Base-by-base conservation (phyloP, 2,797 vertebrate species). In the Cossypha niveicapilla region DNA sequence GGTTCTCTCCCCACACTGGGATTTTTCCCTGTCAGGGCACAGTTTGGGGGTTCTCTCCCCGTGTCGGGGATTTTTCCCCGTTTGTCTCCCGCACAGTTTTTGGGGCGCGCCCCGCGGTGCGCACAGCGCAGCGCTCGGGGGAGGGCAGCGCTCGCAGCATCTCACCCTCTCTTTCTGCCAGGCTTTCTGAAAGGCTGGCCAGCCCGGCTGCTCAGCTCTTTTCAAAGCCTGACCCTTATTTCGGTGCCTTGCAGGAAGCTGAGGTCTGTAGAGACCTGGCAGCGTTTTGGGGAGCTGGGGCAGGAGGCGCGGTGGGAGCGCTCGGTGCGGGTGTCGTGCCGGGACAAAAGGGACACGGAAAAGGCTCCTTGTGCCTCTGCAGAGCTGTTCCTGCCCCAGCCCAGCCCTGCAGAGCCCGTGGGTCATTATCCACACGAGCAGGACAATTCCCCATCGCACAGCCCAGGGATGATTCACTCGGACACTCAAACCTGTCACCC, bases 171-270 rank as follows among this genome's bases (percentile, higher is more conserved):
- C 48, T 6, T 11, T 44, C 42, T 90, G 94, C 94, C 96, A 96
- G 86, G 7, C 44, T 89, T 87, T 91, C 86, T 83, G 81, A 93
- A 87, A 87, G 75, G 95, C 91, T 7, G 61, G 28, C 53, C 86
- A 87, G 68, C 50, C 93, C 53, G 88, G 88, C 68, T 44, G 84
- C 92, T 91, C 57, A 86, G 81, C 93, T 75, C 95, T 83, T 93
- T 94, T 89, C 90, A 88, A 92, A 93, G 50, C 8, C 74, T 65
- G 88, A 74, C 78, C 94, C 93, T 82, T 71, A 54, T 74, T 92
- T 72, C 54, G 84, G 88, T 90, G 93, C 88, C 92, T 95, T 77
- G 72, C 94, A 86, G 88, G 75, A 85, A 88, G 92, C 84, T 3
- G 75, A 91, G 42, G 50, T 35, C 92, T 92, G 80, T 42, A 58